A percentile compares a stretch with the other conserved stretches of the same genome.
Evolutionary conservation across 1,140 invertebrate species (phyloP).

Genomic region (Aphaenogaster floridana): DNA sequence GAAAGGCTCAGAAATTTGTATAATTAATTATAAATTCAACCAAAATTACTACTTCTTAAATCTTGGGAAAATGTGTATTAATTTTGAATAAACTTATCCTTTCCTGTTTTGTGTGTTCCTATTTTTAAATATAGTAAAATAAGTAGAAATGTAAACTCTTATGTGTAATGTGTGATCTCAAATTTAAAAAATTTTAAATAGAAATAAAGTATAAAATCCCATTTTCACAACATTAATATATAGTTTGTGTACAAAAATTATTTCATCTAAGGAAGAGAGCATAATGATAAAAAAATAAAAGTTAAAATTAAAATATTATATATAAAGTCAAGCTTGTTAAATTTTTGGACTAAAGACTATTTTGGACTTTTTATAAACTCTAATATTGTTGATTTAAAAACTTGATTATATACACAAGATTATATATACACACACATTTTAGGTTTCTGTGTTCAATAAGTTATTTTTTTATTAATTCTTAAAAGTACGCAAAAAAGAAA

Average conservation of each 20-base stretch:
- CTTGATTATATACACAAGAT: background rate
- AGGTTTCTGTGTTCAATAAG: background rate
- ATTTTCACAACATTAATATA: background rate
- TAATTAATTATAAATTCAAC: no score
- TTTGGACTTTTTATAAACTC: background rate
- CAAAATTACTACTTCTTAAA: background rate
- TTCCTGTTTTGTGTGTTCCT: background rate
- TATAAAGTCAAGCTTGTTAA: background rate
- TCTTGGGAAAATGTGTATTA: background rate
- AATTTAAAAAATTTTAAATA: constrained; percentile 37
- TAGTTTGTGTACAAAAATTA: background rate
- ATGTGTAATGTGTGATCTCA: background rate
- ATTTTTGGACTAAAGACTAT: background rate
- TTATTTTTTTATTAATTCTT: background rate
- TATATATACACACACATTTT: background rate
- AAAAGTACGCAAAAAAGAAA: background rate
- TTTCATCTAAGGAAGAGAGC: background rate
- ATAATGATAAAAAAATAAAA: background rate
- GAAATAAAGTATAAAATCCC: constrained; percentile 40
- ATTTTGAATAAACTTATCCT: background rate
- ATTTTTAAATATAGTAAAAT: background rate
- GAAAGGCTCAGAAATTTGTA: background rate
- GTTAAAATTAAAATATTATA: no score
- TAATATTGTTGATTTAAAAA: background rate
- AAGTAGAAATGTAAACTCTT: background rate